These are phyloP conservation scores for Pycnonotus jocosus DNA, from an alignment of 2,113 vertebrate genomes.

Conservation along the genomic window DNA sequence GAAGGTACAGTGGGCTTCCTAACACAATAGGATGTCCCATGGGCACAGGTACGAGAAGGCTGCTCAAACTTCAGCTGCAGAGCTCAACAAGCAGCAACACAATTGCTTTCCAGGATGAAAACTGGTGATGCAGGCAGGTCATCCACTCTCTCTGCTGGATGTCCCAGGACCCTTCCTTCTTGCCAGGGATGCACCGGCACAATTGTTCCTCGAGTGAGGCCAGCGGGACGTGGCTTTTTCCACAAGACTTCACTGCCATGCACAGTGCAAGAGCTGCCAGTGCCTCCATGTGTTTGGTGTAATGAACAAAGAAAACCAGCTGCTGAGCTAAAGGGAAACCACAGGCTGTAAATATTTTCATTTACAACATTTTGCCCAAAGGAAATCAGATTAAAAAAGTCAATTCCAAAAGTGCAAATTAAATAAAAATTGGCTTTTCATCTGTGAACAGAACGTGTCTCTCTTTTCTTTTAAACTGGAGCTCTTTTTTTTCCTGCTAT, in stretches of 20 bases:
- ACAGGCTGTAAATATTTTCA: constrained; percentile 15
- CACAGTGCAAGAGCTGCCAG: neutral
- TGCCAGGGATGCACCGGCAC: neutral
- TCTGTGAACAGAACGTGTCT: neutral
- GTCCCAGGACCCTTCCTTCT: neutral
- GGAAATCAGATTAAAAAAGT: constrained; percentile 54
- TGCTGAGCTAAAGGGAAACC: constrained; percentile 15
- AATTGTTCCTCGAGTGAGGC: accelerated
- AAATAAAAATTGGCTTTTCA: constrained; percentile 11
- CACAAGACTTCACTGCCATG: neutral
- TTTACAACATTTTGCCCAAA: constrained; percentile 39
- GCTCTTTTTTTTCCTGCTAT: neutral
- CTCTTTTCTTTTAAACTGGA: neutral
- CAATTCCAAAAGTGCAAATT: constrained; percentile 61
- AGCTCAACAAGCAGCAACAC: neutral
- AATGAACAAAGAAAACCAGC: neutral
- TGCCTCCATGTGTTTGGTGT: neutral
- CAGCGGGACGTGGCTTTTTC: neutral
- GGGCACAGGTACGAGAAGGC: neutral
- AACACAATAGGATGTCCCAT: accelerated
- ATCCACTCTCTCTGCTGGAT: neutral
- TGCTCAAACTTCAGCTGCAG: neutral
- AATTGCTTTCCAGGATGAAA: neutral
- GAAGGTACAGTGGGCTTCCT: neutral
- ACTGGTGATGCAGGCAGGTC: accelerated